Evolutionary conservation across 1,140 invertebrate species (phyloP).

Genomic region (Adelges cooleyi): DNA sequence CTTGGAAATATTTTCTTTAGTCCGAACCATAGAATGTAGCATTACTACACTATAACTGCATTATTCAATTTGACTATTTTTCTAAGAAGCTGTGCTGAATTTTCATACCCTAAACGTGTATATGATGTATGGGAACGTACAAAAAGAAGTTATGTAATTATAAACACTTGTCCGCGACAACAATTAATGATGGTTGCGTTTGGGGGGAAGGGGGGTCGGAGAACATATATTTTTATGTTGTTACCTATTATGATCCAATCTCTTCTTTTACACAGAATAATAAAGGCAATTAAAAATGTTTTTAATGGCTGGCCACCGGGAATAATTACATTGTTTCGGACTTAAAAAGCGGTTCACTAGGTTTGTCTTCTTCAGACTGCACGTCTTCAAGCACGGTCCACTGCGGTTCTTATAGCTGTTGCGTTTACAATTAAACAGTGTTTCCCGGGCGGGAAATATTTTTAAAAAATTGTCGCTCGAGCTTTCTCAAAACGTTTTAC

Average conservation of each 20-base stretch:
- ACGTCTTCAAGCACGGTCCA: background rate
- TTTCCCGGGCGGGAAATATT: background rate
- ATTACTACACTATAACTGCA: too few species aligned
- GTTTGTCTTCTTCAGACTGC: background rate
- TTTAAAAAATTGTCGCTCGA: background rate
- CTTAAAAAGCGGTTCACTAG: background rate
- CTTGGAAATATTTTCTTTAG: too few species aligned
- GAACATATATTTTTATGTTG: background rate
- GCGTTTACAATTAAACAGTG: background rate
- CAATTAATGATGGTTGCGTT: too few species aligned
- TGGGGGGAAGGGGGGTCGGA: too few species aligned
- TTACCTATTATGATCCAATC: background rate
- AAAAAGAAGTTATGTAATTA: too few species aligned
- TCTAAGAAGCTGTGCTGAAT: too few species aligned
- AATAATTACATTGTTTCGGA: conserved; percentile 8
- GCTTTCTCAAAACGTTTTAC: background rate
- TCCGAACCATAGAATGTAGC: too few species aligned
- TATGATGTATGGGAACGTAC: too few species aligned
- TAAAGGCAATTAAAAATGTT: background rate
- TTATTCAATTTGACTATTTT: too few species aligned
- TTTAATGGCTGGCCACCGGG: background rate
- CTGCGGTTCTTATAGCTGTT: background rate
- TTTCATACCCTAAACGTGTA: too few species aligned
- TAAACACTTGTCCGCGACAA: too few species aligned
- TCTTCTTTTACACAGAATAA: background rate